Percentiles rank a stretch among this genome's conserved stretches.
These are phyloP conservation scores for Thamnophis elegans DNA, from an alignment of 2,797 vertebrate genomes.

Conservation along the genomic window DNA sequence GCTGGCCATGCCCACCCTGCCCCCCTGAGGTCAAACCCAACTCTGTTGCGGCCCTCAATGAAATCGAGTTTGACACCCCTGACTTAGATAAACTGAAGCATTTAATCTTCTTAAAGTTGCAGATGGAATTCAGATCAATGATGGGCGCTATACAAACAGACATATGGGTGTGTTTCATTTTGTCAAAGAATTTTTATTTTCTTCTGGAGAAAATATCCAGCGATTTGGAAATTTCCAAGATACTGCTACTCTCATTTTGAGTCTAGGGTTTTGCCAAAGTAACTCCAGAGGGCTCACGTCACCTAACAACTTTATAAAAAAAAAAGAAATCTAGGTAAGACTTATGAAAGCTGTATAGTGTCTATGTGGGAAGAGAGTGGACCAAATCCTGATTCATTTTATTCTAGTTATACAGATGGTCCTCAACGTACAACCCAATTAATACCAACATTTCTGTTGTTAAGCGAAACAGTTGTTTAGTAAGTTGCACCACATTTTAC, in stretches of 20 bases:
- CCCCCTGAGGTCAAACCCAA: no score
- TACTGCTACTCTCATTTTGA: neutral
- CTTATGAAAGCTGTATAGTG: neutral
- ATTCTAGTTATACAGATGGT: neutral
- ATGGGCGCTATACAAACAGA: neutral
- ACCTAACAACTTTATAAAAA: neutral
- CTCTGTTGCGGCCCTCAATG: no score
- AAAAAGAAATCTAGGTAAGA: neutral
- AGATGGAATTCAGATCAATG: neutral
- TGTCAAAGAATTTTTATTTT: neutral
- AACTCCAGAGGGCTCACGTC: neutral
- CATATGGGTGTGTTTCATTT: neutral
- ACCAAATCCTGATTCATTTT: neutral
- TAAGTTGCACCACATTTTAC: neutral
- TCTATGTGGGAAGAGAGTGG: neutral
- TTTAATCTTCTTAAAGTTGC: neutral
- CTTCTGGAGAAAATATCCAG: neutral
- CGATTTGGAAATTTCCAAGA: neutral
- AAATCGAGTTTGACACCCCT: no score
- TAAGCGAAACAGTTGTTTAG: neutral
- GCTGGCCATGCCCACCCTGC: no score
- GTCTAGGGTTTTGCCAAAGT: neutral
- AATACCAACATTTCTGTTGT: neutral
- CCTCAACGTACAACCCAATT: neutral
- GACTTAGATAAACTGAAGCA: neutral